Percentiles rank a stretch among this genome's conserved stretches.
Evolutionary conservation across 2,113 vertebrate genomes (phyloP).

Genomic region (Lota lota): DNA sequence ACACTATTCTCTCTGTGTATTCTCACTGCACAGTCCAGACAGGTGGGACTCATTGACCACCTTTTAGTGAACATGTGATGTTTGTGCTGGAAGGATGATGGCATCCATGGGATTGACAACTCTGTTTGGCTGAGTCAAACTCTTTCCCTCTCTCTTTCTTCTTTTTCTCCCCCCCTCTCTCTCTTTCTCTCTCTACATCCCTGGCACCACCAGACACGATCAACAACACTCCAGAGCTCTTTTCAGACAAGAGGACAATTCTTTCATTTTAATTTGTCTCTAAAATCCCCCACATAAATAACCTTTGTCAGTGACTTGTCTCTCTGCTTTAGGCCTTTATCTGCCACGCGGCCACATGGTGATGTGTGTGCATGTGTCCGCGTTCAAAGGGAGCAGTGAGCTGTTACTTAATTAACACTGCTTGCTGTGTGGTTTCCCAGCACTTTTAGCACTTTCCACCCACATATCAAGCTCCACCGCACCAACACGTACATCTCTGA

Average conservation of each 20-base stretch:
- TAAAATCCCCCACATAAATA: conserved; percentile 29
- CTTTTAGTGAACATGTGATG: background rate
- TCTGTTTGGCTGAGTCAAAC: too few relatives aligned
- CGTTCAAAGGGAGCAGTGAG: conserved; percentile 31
- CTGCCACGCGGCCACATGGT: conserved; percentile 22
- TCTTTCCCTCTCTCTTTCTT: background rate
- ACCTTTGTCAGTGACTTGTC: background rate
- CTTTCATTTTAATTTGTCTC: conserved; percentile 37
- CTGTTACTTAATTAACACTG: conserved; percentile 34
- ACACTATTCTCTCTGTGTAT: background rate
- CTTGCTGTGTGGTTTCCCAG: conserved; percentile 34
- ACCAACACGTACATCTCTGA: background rate
- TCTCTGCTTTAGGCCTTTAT: too few relatives aligned
- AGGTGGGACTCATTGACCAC: background rate
- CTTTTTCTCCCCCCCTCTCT: background rate
- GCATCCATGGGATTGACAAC: background rate
- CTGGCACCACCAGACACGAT: too few relatives aligned
- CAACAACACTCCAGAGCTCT: too few relatives aligned
- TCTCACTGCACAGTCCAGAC: background rate
- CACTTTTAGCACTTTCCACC: conserved; percentile 10
- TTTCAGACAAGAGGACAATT: background rate
- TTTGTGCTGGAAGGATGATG: background rate
- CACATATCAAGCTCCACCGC: conserved; percentile 34
- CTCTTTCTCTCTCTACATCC: too few relatives aligned
- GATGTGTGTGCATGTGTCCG: conserved; percentile 11